Percentiles rank a stretch among this genome's conserved stretches.
phyloP scores from a whole-genome alignment of 1,140 invertebrate species.

The Achroia grisella region DNA sequence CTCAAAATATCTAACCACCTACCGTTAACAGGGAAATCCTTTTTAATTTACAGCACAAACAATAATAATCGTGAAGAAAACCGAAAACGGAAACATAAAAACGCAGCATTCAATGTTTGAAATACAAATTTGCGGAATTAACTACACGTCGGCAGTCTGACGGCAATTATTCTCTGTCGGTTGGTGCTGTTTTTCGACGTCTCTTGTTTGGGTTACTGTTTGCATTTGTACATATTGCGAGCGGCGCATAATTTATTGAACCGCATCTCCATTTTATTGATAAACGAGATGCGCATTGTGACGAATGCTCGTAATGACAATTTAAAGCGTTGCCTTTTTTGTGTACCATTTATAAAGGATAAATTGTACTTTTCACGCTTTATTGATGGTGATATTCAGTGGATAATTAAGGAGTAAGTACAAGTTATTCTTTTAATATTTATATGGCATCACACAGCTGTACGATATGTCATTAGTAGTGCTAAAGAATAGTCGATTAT shows the following conservation, averaged over 20 bases:
- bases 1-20: too few species aligned
- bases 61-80: constrained; percentile 3
- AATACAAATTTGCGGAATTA: constrained; percentile 47
- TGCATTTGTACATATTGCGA: constrained; percentile 30
- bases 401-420: too few species aligned
- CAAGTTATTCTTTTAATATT: too few species aligned
- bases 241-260: constrained; percentile 35
- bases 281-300: constrained; percentile 22
- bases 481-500: too few species aligned
- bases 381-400: too few species aligned
- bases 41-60: too few species aligned
- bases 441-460: too few species aligned
- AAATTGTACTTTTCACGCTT: too few species aligned
- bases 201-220: constrained; percentile 33
- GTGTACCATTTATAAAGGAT: too few species aligned
- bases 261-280: constrained; percentile 35
- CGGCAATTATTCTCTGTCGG: constrained; percentile 48
- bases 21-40: too few species aligned
- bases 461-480: too few species aligned
- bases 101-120: constrained; percentile 20
- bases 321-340: constrained; percentile 17
- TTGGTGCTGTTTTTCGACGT: constrained; percentile 32
- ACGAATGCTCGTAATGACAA: constrained; percentile 13
- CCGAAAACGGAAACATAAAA: constrained; percentile 14
- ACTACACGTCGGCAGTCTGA: constrained; percentile 29